Percentiles rank a stretch among this genome's conserved stretches.
phyloP scores from a whole-genome alignment of 2,888 invertebrate species.

The Oegoconia quadripuncta region DNA sequence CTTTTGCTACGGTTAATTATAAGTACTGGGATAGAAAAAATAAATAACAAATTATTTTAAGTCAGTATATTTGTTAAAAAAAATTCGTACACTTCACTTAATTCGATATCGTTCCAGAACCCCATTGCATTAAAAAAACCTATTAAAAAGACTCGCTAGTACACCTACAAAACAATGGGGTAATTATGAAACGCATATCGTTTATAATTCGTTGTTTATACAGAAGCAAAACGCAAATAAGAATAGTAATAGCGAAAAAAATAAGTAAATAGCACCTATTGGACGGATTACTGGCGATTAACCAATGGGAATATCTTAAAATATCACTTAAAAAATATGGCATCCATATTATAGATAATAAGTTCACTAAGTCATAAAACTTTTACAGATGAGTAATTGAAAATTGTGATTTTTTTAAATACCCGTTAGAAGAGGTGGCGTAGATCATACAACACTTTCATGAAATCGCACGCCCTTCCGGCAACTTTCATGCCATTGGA shows the following conservation, averaged over 20 bases:
- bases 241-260: conserved; percentile 29
- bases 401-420: no score
- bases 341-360: conserved; percentile 46
- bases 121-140: conserved; percentile 62
- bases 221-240: conserved; percentile 12
- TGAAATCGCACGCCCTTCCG: no score
- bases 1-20: not conserved
- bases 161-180: conserved; percentile 57
- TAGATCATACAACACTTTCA: no score
- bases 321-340: conserved; percentile 64
- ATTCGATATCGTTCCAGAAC: conserved; percentile 75
- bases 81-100: conserved; percentile 56
- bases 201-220: conserved; percentile 57
- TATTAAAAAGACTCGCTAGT: conserved; percentile 41
- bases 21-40: not conserved
- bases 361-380: no score
- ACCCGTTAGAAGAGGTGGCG: no score
- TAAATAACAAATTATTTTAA: conserved; percentile 46
- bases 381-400: no score
- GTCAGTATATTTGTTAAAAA: conserved; percentile 77
- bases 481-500: no score
- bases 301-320: conserved; percentile 31
- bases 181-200: conserved; percentile 73
- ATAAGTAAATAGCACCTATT: conserved; percentile 24
- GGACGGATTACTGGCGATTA: conserved; percentile 55